These are phyloP conservation scores for Xylocampa areola DNA, from an alignment of 2,888 invertebrate genomes.

Conservation along the genomic window DNA sequence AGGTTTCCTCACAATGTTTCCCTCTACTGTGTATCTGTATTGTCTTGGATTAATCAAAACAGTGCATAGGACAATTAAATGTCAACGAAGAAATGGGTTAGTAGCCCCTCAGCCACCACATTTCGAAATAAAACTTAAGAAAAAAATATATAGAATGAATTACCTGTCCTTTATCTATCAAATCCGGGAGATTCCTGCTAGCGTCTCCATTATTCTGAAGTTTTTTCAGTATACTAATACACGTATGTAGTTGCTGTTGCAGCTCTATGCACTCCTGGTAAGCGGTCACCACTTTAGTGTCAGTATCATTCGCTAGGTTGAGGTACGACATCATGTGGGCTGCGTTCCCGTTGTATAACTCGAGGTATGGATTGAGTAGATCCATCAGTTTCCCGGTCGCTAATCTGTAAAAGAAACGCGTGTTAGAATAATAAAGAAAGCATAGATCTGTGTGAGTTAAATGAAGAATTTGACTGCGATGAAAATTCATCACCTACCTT, in stretches of 20 bases:
- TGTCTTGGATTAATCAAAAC: too few relatives aligned
- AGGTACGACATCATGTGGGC: slow-evolving; percentile 96
- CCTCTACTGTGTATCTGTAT: too few relatives aligned
- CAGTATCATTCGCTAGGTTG: slow-evolving; percentile 91
- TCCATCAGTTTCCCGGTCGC: slow-evolving; percentile 95
- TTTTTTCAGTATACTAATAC: slow-evolving; percentile 93
- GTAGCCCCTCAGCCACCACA: too few relatives aligned
- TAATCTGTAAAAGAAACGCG: slow-evolving; percentile 93
- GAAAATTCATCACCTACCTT: too few relatives aligned
- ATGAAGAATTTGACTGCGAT: too few relatives aligned
- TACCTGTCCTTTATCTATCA: slow-evolving; percentile 75
- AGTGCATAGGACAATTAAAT: too few relatives aligned
- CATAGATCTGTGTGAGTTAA: too few relatives aligned
- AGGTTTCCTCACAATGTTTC: too few relatives aligned
- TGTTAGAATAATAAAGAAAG: neutral
- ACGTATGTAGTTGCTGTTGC: slow-evolving; percentile 96
- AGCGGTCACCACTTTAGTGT: slow-evolving; percentile 86
- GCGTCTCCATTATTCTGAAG: slow-evolving; percentile 90
- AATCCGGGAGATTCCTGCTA: slow-evolving; percentile 72
- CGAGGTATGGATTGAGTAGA: slow-evolving; percentile 93
- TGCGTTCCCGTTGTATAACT: slow-evolving; percentile 94
- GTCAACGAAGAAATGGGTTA: too few relatives aligned
- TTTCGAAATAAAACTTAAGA: too few relatives aligned
- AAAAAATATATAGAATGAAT: too few relatives aligned
- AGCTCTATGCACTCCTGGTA: slow-evolving; percentile 95